Conservation (phyloP, 2,797 vertebrate species). For the Hydrolagus colliei region DNA sequence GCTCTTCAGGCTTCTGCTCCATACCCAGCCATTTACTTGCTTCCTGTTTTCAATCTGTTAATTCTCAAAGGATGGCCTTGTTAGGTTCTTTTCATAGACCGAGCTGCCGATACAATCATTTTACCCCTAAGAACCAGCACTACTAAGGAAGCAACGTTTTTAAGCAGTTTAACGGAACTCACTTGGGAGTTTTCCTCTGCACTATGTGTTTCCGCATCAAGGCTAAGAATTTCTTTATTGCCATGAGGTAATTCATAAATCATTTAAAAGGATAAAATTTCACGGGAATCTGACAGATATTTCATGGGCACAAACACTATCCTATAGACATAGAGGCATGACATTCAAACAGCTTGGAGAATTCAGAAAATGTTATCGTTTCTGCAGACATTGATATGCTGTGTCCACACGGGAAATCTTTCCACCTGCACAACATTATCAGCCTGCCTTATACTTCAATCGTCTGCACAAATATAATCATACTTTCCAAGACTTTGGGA, state of each 20-base stretch:
- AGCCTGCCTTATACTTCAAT: not conserved
- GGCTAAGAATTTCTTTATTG: conserved; percentile 28
- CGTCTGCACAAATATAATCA: not conserved
- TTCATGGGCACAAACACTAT: not conserved
- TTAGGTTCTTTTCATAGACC: conserved; percentile 27
- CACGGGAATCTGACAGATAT: not conserved
- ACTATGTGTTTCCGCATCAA: conserved; percentile 21
- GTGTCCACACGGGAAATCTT: not conserved
- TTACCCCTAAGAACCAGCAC: conserved; percentile 27
- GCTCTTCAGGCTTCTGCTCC: conserved; percentile 22
- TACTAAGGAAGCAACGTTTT: conserved; percentile 28
- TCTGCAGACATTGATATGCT: not conserved
- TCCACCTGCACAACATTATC: not conserved
- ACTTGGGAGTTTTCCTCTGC: conserved; percentile 24
- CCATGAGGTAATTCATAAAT: conserved; percentile 25
- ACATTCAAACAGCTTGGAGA: conserved; percentile 14
- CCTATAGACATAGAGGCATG: not conserved
- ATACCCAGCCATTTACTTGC: conserved; percentile 26
- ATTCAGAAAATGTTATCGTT: not conserved
- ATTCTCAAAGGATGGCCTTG: conserved; percentile 31
- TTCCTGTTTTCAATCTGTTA: conserved; percentile 32
- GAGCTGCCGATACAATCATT: conserved; percentile 27
- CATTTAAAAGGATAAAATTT: conserved; percentile 29
- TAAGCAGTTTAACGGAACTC: conserved; percentile 30
- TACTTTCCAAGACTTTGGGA: not conserved